Conservation (phyloP, 2,888 invertebrate genomes). For the Lithophane leautieri region DNA sequence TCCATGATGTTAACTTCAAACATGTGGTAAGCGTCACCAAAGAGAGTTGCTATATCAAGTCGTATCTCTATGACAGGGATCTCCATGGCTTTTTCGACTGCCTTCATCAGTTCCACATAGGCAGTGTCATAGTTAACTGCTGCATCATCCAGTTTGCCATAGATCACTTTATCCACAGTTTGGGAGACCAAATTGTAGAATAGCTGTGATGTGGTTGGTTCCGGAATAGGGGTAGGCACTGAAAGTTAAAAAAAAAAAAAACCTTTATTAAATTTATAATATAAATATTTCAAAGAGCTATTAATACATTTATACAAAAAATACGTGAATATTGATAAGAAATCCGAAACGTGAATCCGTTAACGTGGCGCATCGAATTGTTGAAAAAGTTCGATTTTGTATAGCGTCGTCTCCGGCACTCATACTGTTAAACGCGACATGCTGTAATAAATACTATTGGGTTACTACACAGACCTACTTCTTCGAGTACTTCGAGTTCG, state of each 20-base stretch:
- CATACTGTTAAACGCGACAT: not conserved
- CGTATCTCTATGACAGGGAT: conserved; percentile 81
- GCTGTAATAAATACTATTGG: not conserved
- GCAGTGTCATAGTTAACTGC: conserved; percentile 81
- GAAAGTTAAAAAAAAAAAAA: not conserved
- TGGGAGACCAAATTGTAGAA: conserved; percentile 76
- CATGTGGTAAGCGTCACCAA: conserved; percentile 75
- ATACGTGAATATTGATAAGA: not conserved
- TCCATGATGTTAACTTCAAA: conserved; percentile 81
- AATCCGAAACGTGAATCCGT: too few species aligned
- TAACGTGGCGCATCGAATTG: not conserved
- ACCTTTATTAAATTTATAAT: too few species aligned
- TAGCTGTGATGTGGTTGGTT: conserved; percentile 78
- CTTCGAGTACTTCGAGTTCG: too few species aligned
- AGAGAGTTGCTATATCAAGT: conserved; percentile 78
- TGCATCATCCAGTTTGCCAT: conserved; percentile 74
- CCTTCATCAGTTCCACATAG: conserved; percentile 80
- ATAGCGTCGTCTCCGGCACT: not conserved
- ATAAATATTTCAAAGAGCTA: not conserved
- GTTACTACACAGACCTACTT: too few species aligned
- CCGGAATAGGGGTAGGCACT: conserved; percentile 82
- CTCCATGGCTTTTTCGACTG: conserved; percentile 86
- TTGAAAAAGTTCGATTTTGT: not conserved
- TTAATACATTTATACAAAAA: not conserved
- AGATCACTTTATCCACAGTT: conserved; percentile 84